Evolutionary conservation across 2,888 invertebrate genomes (phyloP).

Genomic region (Limulus polyphemus): DNA sequence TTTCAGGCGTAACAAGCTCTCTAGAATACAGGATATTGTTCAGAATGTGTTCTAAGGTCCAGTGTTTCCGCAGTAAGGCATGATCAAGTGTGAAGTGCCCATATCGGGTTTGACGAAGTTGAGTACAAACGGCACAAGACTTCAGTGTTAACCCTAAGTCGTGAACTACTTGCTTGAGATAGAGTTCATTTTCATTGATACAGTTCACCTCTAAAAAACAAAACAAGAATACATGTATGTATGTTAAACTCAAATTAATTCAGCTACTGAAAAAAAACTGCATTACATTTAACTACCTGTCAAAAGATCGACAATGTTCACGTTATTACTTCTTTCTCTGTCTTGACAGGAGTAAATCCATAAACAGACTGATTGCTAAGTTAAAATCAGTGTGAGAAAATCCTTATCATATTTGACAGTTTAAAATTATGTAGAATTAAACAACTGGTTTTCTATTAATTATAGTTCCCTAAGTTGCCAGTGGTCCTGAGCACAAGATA

Average conservation of each 20-base stretch:
- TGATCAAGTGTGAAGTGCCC: constrained; percentile 64
- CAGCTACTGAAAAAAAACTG: too few species aligned
- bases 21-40: constrained; percentile 46
- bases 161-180: constrained; percentile 62
- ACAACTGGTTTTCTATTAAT: too few species aligned
- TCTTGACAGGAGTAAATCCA: too few species aligned
- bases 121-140: constrained; percentile 64
- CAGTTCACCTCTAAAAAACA: constrained; percentile 60
- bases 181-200: constrained; percentile 68
- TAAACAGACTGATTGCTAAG: too few species aligned
- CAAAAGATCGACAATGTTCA: constrained; percentile 26
- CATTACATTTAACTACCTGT: constrained; percentile 20
- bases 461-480: too few species aligned
- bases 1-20: constrained; percentile 3
- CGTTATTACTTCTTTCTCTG: too few species aligned
- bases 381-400: too few species aligned
- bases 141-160: constrained; percentile 68
- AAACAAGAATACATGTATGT: too few species aligned
- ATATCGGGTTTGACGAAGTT: constrained; percentile 64
- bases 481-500: too few species aligned
- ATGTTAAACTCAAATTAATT: too few species aligned
- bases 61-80: constrained; percentile 68
- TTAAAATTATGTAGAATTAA: too few species aligned
- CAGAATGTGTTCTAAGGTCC: constrained; percentile 56
- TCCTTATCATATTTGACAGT: too few species aligned